Evolutionary conservation across 2,888 invertebrate genomes (phyloP).

Genomic region (Xestia xanthographa): DNA sequence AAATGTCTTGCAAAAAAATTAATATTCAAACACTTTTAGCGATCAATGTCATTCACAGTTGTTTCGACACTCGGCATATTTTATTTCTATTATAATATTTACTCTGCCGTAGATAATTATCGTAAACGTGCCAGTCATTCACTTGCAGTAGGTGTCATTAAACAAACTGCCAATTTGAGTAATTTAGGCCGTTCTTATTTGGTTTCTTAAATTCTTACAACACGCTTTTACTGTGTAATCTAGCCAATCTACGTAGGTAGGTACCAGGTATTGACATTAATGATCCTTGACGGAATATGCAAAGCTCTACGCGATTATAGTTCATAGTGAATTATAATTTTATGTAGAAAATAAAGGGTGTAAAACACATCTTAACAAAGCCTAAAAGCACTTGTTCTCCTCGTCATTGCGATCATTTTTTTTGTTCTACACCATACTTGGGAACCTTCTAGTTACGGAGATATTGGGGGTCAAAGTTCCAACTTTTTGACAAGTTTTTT

Average conservation of each 20-base stretch:
- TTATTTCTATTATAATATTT: constrained; percentile 54
- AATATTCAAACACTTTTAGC: constrained; percentile 19
- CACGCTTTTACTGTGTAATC: constrained; percentile 35
- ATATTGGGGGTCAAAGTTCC: too few relatives aligned
- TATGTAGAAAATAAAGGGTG: neutral
- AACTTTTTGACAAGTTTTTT: too few relatives aligned
- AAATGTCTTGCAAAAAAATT: neutral
- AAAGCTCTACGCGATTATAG: neutral
- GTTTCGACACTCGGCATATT: constrained; percentile 31
- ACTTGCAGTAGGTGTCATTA: constrained; percentile 41
- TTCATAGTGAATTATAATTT: neutral
- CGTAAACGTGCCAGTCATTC: constrained; percentile 48
- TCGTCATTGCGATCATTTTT: too few relatives aligned
- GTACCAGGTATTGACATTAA: constrained; percentile 19
- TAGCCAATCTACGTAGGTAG: constrained; percentile 34
- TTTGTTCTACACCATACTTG: too few relatives aligned
- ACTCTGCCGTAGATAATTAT: constrained; percentile 48
- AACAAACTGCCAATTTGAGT: constrained; percentile 49
- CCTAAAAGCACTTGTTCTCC: too few relatives aligned
- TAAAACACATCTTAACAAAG: too few relatives aligned
- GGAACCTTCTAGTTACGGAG: too few relatives aligned
- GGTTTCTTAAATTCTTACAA: constrained; percentile 50
- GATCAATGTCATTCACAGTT: constrained; percentile 45
- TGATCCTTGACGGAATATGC: neutral
- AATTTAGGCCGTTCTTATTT: constrained; percentile 57